These are phyloP conservation scores for Macrophya annulata DNA, from an alignment of 2,888 invertebrate genomes.

Conservation along the genomic window DNA sequence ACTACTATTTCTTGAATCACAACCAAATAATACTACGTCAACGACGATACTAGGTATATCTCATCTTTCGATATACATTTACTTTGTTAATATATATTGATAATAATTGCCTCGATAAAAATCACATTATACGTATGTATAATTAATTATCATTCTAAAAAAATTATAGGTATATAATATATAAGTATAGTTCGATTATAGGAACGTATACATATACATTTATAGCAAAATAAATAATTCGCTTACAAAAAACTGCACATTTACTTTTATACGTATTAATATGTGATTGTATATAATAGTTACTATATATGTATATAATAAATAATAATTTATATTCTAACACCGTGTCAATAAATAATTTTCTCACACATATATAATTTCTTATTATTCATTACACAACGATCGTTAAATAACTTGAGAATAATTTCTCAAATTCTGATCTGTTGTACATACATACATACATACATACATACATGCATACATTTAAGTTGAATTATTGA, in stretches of 20 bases:
- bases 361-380: conserved; percentile 10
- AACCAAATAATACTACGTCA: conserved; percentile 45
- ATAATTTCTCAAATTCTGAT: background rate
- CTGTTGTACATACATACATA: background rate
- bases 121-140: conserved; percentile 16
- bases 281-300: conserved; percentile 1
- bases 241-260: conserved; percentile 43
- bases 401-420: background rate
- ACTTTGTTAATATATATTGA: background rate
- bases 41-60: conserved; percentile 14
- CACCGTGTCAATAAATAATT: conserved; percentile 23
- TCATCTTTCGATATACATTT: conserved; percentile 4
- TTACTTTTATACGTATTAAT: conserved; percentile 9
- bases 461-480: background rate
- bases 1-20: conserved; percentile 21
- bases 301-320: background rate
- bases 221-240: conserved; percentile 49
- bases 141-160: background rate
- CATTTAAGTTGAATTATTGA: background rate
- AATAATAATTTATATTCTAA: background rate
- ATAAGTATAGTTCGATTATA: background rate
- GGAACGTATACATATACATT: conserved; percentile 11
- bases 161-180: background rate
- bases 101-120: conserved; percentile 9
- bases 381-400: background rate